Percentiles rank a stretch among this genome's conserved stretches.
Conservation (phyloP, 2,888 invertebrate species). For the Scaptomyza parva region DNA sequence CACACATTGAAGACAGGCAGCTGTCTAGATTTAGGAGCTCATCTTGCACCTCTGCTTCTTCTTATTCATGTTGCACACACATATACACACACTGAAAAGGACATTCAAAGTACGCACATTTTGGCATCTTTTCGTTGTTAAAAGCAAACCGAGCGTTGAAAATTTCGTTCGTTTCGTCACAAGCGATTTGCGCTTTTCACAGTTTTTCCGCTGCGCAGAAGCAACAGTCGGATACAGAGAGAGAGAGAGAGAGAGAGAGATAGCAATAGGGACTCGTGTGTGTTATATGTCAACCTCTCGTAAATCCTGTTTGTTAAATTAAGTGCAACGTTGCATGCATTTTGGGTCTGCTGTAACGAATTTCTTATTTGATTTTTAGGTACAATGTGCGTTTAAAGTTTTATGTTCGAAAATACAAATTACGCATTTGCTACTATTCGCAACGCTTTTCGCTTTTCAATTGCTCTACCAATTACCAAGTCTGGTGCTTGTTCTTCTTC, state of each 20-base stretch:
- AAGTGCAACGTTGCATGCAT: slow-evolving; percentile 57
- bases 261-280: slow-evolving; percentile 14
- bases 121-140: slow-evolving; percentile 57
- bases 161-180: slow-evolving; percentile 81
- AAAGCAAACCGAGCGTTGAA: slow-evolving; percentile 80
- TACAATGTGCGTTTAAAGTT: slow-evolving; percentile 79
- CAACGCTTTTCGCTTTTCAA: slow-evolving; percentile 75
- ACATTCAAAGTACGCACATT: slow-evolving; percentile 80
- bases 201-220: slow-evolving; percentile 60
- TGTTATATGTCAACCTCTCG: slow-evolving; percentile 80
- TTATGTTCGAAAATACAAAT: slow-evolving; percentile 53
- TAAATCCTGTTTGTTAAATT: slow-evolving; percentile 79
- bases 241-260: background rate
- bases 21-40: slow-evolving; percentile 28
- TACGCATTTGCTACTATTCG: slow-evolving; percentile 51
- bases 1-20: slow-evolving; percentile 18
- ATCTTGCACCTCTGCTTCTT: background rate
- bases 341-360: slow-evolving; percentile 68
- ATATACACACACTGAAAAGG: slow-evolving; percentile 21
- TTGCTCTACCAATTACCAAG: slow-evolving; percentile 43
- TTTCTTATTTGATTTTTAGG: slow-evolving; percentile 77
- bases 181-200: slow-evolving; percentile 82
- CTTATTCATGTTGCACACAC: background rate
- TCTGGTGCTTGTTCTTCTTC: background rate
- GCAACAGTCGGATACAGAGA: slow-evolving; percentile 34